Conservation (phyloP, 2,113 vertebrate genomes). For the Cynopterus brachyotis region DNA sequence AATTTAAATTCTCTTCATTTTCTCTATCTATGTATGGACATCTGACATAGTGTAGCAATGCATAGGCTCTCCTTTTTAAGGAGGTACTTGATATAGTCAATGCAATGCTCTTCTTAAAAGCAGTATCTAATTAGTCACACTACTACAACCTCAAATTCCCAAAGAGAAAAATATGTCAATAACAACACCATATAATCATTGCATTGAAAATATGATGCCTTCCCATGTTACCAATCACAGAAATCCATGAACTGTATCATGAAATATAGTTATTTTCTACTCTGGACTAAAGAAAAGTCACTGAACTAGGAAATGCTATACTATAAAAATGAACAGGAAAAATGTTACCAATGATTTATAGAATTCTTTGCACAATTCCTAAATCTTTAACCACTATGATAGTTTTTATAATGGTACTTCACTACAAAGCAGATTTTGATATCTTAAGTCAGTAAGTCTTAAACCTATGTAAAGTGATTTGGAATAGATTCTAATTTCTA, state of each 20-base stretch:
- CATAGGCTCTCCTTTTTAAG: background rate
- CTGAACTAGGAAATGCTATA: background rate
- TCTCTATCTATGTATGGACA: background rate
- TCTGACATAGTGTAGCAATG: background rate
- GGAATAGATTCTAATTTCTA: background rate
- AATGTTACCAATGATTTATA: background rate
- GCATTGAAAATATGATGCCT: background rate
- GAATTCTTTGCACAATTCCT: background rate
- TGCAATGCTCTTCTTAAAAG: constrained; percentile 14
- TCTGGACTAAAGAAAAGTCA: background rate
- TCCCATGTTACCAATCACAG: background rate
- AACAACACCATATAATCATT: background rate
- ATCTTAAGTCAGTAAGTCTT: background rate
- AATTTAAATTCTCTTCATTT: background rate
- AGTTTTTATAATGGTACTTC: background rate
- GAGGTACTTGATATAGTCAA: background rate
- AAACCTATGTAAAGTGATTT: background rate
- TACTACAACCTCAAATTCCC: background rate
- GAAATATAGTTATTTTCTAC: constrained; percentile 22
- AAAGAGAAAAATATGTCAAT: background rate
- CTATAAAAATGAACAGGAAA: constrained; percentile 5
- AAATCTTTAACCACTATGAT: constrained; percentile 18
- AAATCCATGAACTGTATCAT: background rate
- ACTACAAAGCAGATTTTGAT: constrained; percentile 30
- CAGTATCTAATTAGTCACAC: background rate